These are phyloP conservation scores for Campylomormyrus numenius DNA, from an alignment of 2,113 vertebrate species.

Conservation along the genomic window DNA sequence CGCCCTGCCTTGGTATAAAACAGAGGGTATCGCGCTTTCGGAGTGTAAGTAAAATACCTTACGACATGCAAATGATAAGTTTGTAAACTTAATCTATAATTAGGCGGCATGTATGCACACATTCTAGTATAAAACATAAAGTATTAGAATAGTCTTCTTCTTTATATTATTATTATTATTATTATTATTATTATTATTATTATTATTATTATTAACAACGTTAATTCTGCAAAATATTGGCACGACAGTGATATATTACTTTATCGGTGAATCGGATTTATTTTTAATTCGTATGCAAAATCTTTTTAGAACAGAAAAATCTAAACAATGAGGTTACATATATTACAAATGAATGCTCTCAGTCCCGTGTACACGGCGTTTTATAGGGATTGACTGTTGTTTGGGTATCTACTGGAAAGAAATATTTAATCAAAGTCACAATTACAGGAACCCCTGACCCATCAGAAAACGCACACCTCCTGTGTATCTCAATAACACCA, in stretches of 20 bases:
- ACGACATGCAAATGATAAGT: not conserved
- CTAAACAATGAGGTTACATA: not conserved
- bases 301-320: not conserved
- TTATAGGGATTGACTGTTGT: not conserved
- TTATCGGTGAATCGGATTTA: not conserved
- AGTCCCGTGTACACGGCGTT: not conserved
- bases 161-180: not conserved
- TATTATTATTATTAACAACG: not conserved
- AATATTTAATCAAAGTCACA: not conserved
- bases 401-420: not conserved
- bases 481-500: not conserved
- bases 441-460: not conserved
- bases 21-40: not conserved
- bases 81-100: not conserved
- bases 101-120: not conserved
- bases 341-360: not conserved
- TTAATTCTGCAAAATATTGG: not conserved
- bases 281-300: not conserved
- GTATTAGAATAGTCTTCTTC: not conserved
- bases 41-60: not conserved
- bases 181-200: not conserved
- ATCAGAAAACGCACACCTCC: not conserved
- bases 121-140: not conserved
- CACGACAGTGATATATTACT: not conserved
- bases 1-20: not conserved